Conservation (phyloP, 1,140 invertebrate species). For the Drosophila athabasca region DNA sequence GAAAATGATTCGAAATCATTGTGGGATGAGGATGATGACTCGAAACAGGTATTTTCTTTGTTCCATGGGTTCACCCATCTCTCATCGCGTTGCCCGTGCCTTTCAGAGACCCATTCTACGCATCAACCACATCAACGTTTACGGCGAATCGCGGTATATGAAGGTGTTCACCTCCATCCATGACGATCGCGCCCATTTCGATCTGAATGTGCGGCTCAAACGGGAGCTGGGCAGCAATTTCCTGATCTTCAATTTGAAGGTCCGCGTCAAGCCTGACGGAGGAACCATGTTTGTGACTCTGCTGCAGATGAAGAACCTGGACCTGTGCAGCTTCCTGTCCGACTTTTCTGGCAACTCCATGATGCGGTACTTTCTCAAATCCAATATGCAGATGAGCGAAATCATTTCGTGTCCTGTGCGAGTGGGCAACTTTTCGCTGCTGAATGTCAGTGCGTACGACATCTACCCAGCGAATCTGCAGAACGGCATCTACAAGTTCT, state of each 20-base stretch:
- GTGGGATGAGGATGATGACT: constrained; percentile 30
- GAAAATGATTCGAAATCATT: constrained; percentile 11
- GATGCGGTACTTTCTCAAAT: constrained; percentile 39
- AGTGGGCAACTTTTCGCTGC: constrained; percentile 49
- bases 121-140: constrained; percentile 39
- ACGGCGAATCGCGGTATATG: constrained; percentile 51
- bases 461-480: constrained; percentile 39
- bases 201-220: constrained; percentile 29
- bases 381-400: constrained; percentile 28
- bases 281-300: constrained; percentile 15
- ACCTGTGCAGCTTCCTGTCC: constrained; percentile 55
- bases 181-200: constrained; percentile 32
- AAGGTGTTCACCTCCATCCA: constrained; percentile 14
- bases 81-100: background rate
- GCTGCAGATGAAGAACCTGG: constrained; percentile 36
- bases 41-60: constrained; percentile 13
- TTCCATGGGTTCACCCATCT: rapidly evolving
- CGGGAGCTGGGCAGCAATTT: constrained; percentile 62
- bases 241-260: constrained; percentile 53
- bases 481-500: constrained; percentile 63
- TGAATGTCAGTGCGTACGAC: constrained; percentile 29
- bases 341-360: constrained; percentile 23
- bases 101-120: constrained; percentile 28
- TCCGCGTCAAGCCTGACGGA: constrained; percentile 8
- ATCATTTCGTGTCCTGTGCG: constrained; percentile 45